These are phyloP conservation scores for Phycodurus eques DNA, from an alignment of 2,113 vertebrate species.

Conservation along the genomic window DNA sequence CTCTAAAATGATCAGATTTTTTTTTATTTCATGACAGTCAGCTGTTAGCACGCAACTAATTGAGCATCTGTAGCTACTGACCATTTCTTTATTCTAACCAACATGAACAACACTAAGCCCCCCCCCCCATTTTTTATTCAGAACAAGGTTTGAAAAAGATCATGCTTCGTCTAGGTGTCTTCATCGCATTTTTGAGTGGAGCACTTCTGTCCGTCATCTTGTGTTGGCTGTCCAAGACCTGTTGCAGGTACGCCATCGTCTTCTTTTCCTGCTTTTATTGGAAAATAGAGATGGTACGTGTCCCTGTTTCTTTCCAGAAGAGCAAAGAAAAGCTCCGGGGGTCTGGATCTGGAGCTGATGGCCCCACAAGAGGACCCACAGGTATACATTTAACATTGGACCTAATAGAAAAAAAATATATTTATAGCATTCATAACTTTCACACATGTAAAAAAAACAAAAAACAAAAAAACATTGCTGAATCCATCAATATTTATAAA, in stretches of 20 bases:
- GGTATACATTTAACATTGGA: constrained; percentile 15
- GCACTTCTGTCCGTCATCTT: constrained; percentile 21
- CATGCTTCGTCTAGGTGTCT: neutral
- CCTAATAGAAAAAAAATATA: neutral
- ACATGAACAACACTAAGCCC: neutral
- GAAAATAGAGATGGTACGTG: no score
- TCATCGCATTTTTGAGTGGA: constrained; percentile 37
- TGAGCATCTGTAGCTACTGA: neutral
- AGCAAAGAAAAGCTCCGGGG: constrained; percentile 3
- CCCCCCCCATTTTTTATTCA: neutral
- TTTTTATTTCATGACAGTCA: neutral
- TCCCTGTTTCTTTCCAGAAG: constrained; percentile 15
- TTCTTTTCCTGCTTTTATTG: neutral
- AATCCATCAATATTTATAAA: no score
- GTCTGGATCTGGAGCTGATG: constrained; percentile 35
- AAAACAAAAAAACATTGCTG: no score
- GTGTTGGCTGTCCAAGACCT: constrained; percentile 25
- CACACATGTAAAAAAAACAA: no score
- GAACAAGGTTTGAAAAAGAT: rapidly evolving
- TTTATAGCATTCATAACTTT: no score
- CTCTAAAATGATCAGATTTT: no score
- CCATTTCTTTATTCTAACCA: neutral
- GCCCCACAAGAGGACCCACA: neutral
- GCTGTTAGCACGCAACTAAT: neutral
- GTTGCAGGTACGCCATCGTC: constrained; percentile 29